These are phyloP conservation scores for Pyrocephalus nanus DNA, from an alignment of 2,797 vertebrate species.

Conservation along the genomic window DNA sequence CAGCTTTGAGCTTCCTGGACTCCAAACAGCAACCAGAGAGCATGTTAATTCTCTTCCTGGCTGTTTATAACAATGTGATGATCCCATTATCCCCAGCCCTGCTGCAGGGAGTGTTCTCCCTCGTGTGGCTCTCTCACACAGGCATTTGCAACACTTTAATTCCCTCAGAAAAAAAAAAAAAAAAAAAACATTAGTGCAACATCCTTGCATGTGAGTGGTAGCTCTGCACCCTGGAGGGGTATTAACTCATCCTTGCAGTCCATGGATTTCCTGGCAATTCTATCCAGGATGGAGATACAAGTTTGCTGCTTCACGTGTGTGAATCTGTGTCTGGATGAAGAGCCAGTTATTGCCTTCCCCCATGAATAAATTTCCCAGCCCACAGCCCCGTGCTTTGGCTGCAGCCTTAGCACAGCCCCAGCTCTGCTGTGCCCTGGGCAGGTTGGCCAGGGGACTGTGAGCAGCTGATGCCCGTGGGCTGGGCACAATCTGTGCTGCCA, in stretches of 20 bases:
- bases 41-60: conserved; percentile 16
- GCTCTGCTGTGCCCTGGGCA: background rate
- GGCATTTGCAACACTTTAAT: conserved; percentile 6
- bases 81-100: conserved; percentile 49
- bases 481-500: background rate
- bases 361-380: background rate
- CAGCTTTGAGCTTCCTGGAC: background rate
- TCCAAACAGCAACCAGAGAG: background rate
- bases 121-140: background rate
- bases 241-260: background rate
- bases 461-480: rapidly evolving
- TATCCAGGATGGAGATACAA: background rate
- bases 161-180: background rate
- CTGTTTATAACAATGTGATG: conserved; percentile 18
- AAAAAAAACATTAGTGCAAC: background rate
- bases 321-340: background rate
- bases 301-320: background rate
- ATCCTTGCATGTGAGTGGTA: background rate
- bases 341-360: background rate
- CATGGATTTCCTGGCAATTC: background rate
- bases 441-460: rapidly evolving
- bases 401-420: background rate
- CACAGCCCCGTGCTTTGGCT: rapidly evolving
- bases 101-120: background rate
- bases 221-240: background rate